Evolutionary conservation across 2,888 invertebrate species (phyloP), one percentile per base, ranked within the genome.

Genomic region (Hydrotaea diabolus): DNA sequence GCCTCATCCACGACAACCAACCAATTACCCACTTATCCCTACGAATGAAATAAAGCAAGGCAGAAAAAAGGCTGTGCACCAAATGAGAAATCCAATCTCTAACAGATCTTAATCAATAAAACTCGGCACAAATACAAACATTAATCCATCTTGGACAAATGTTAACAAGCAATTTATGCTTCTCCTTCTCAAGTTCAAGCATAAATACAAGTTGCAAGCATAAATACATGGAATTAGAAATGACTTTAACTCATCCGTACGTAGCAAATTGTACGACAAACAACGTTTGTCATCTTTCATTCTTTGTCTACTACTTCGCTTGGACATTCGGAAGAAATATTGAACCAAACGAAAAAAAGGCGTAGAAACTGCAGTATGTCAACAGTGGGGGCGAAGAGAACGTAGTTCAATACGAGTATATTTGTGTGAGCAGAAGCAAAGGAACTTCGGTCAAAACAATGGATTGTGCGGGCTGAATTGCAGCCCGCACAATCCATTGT

Each of bases 131-230:
- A 21, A 75, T 57, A 74, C 15, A 62, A 59, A 78, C 43, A 59
- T 53, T 78, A 79, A 85, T 84, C 75, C 78, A 53, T 75, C 72
- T 76, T 84, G 75, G 64, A 72, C 75, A 81, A 76, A 85, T 79
- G 76, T 79, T 85, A 81, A 79, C 62, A 80, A 80, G 26, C 73
- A 81, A 77, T 81, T 81, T 76, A 78, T 79, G 73, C 66, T 59
- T 26, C 57, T 21, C 15, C 53, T 72, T 21, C 72, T 46, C 21
- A 53, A 26, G 36, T 3, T 3, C 36, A 36, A 8, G 36, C 36
- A 36, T 36, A 36, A 39, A 3, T 4, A 39, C 31, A 31, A 46
- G 19, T 66, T 66, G 11, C 0, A 62, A 64, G 55, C 53, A 77
- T 77, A 74, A 77, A 77, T 62, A 55, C 59, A 55, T 13, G 75